Evolutionary conservation across 2,797 vertebrate genomes (phyloP), one percentile per base, ranked within the genome.

Genomic region (Hydrophis major): DNA sequence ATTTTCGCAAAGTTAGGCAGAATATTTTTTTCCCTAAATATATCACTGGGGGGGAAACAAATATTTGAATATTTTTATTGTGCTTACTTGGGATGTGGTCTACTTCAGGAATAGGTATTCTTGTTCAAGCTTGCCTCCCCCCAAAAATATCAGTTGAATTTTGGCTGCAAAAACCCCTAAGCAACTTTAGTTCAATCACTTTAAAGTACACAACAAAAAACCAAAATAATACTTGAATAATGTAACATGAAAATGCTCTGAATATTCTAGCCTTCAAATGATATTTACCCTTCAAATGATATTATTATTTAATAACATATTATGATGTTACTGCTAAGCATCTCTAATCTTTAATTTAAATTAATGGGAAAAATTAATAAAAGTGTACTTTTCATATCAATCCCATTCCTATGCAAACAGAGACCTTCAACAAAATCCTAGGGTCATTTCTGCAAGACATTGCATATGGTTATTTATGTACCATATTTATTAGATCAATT

Each of bases 11-110:
- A 99, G 97, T 96, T 98, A 69, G 98, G 98, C 88, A 99, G 91
- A 91, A 99, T 95, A 93, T 98, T 99, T 98, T 98, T 99, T 92
- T 98, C 97, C 97, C 96, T 98, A 97, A 99, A 99, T 98, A 99
- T 99, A 96, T 99, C 99, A 97, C 99, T 99, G 97, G 92, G 96
- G 92, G 96, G 95, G 88, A 98, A 93, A 11, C 7, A 86, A 32
- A 50, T 92, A 32, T 63, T 50, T 93, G 42, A 8, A 27, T 20
- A n/a, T 69, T n/a, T 88, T 60, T 78, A 53, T 22, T 56, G 13
- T 88, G 27, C 78, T 74, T 60, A 42, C 13, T 88, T 92, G 50
- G 50, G 11, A 37, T 18, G 66, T 63, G 18, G 1, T 11, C 28
- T n/a, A 57, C 32, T 37, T 53, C 16, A 27, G 11, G 27, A 13